Evolutionary conservation across 2,888 invertebrate genomes (phyloP), one percentile per base, ranked within the genome.

Genomic region (Folsomia manolachei): DNA sequence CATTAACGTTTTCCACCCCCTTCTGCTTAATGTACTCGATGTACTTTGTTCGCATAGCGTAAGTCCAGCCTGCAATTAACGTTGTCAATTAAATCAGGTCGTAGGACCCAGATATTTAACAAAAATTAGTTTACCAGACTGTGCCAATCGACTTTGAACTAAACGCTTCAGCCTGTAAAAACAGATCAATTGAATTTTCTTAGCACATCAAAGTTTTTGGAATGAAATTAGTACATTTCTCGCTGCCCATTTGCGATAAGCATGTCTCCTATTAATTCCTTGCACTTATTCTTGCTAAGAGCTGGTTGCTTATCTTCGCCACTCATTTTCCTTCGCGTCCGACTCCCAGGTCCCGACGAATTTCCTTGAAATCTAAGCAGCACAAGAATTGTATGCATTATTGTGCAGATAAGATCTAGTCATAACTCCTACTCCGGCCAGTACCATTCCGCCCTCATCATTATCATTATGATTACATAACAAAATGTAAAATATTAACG

Each of bases 1-100:
- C 75, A 65, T 79, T 79, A 0, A 76, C 76, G 68, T 77, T 76
- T 23, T 76, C 73, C 1, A 66, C 27, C 1, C 77, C 77, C 27
- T 70, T 21, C 21, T 71, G 62, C 27, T 73, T 75, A 25, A 79
- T 76, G 52, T 77, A 76, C 0, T 79, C 74, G 24, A 76, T 70
- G 63, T 71, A 77, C 51, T 71, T 53, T 24, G 69, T 56, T 24
- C 74, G 66, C 53, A 78, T 70, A 0, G 61, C 27, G 67, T 74
- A 74, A 1, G 75, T 76, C 77, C 77, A 77, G 11, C 76, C 76
- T 11, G 39, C 4, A 39, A 39, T 4, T 39, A 39, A n/a, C n/a
- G n/a, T n/a, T n/a, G n/a, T n/a, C n/a, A n/a, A n/a, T n/a, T n/a
- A n/a, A n/a, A n/a, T n/a, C n/a, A n/a, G n/a, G n/a, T n/a, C n/a